Conservation (phyloP, 2,113 vertebrate species). For the Pogonocichla stellata region DNA sequence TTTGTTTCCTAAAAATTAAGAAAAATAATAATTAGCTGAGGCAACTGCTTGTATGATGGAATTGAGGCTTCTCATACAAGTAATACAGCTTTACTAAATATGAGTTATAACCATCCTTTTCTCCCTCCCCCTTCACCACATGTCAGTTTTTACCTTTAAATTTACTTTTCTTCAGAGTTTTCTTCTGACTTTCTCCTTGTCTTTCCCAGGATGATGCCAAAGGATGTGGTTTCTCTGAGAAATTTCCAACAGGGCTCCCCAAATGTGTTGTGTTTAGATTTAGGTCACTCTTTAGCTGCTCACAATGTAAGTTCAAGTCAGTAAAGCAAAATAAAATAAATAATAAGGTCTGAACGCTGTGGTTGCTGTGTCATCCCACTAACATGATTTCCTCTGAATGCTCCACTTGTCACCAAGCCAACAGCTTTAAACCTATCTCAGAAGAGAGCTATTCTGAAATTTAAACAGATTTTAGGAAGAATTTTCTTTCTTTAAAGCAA, state of each 20-base stretch:
- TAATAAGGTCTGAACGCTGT: not conserved
- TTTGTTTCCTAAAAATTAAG: constrained; percentile 49
- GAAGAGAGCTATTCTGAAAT: not conserved
- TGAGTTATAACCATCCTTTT: not conserved
- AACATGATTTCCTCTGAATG: not conserved
- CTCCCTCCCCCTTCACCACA: not conserved
- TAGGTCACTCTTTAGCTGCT: not conserved
- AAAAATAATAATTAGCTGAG: constrained; percentile 31
- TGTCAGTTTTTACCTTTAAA: constrained; percentile 23
- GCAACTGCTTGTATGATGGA: not conserved
- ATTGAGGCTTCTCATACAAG: not conserved
- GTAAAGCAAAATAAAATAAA: not conserved
- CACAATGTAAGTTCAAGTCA: not conserved
- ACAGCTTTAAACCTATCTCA: not conserved
- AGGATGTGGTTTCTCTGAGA: not conserved
- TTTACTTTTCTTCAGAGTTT: constrained; percentile 2
- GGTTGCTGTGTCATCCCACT: not conserved
- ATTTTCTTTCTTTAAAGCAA: not conserved
- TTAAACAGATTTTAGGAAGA: not conserved
- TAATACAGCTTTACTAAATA: not conserved
- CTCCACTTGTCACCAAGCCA: not conserved
- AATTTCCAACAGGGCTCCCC: not conserved
- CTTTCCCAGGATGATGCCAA: not conserved
- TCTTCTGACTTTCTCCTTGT: constrained; percentile 26
- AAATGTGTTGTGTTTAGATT: not conserved